Evolutionary conservation across 2,888 invertebrate genomes (phyloP), one percentile per base, ranked within the genome.

Genomic region (Eilema sororculum): DNA sequence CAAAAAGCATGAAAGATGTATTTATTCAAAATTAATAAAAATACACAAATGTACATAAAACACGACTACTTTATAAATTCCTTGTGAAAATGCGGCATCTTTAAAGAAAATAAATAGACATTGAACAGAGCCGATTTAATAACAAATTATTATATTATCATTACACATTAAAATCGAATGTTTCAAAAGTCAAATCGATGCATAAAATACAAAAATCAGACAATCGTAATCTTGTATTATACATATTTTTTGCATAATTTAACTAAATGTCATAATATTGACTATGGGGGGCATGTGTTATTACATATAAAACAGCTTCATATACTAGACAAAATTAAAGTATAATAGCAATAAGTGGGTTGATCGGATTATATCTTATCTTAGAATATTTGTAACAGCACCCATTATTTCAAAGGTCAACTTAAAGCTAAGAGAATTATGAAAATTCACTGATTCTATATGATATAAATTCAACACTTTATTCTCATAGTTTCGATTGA

Each of bases 211-310:
- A 64, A 80, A 78, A 68, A 83, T 79, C 68, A 71, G 69, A 81
- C 73, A 78, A 84, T 83, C 75, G 67, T 78, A 66, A 79, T 79
- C 74, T 68, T 76, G 58, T 57, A 63, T 37, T 72, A 68, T 76
- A 83, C 81, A 88, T 88, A 86, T 82, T 81, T 81, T 82, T 74
- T 74, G 76, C 80, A 83, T 87, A 85, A 84, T 77, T 86, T 84
- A 74, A 69, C 67, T 24, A 80, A 84, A 86, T 83, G 78, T 84
- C 83, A 81, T 81, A 84, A 83, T 84, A 84, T 73, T 79, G 67
- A 75, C 84, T 73, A 68, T 82, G 75, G 82, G 82, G 82, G 82
- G 57, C 25, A 74, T 70, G 70, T 70, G 72, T 60, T 71, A 72
- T 75, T 77, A 57, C 73, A 69, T 59, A 72, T 71, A n/a, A 65